Evolutionary conservation across 2,113 vertebrate genomes (phyloP).

Genomic region (Podilymbus podiceps): DNA sequence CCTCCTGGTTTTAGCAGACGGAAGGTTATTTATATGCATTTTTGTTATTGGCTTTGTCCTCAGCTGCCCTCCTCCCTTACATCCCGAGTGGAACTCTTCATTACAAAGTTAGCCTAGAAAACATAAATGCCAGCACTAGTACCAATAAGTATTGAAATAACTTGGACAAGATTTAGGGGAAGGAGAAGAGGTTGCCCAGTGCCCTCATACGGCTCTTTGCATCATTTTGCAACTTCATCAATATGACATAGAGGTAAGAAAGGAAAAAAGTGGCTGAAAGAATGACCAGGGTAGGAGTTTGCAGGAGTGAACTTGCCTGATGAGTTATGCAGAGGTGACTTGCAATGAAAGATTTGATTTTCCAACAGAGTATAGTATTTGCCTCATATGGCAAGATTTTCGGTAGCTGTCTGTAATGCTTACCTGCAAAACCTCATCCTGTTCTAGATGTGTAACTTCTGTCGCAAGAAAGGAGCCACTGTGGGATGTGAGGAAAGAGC

Average conservation of each 20-base stretch:
- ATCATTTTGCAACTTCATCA: background rate
- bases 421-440: background rate
- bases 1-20: background rate
- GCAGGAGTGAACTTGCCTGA: background rate
- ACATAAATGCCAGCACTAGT: background rate
- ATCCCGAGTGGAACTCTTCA: background rate
- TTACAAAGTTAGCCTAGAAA: background rate
- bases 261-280: background rate
- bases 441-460: conserved; percentile 66
- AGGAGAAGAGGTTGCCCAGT: background rate
- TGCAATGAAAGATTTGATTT: background rate
- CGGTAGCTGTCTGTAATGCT: background rate
- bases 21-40: background rate
- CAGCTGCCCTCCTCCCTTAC: background rate
- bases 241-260: background rate
- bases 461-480: conserved; percentile 69
- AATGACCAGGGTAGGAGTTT: background rate
- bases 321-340: background rate
- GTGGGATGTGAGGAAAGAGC: conserved; percentile 72
- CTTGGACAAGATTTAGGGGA: background rate
- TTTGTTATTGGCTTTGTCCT: background rate
- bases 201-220: background rate
- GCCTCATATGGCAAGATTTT: background rate
- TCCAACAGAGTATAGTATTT: background rate
- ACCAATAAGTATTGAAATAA: background rate